These are phyloP conservation scores for Seriola dumerili DNA, from an alignment of 2,113 vertebrate genomes.

Conservation along the genomic window DNA sequence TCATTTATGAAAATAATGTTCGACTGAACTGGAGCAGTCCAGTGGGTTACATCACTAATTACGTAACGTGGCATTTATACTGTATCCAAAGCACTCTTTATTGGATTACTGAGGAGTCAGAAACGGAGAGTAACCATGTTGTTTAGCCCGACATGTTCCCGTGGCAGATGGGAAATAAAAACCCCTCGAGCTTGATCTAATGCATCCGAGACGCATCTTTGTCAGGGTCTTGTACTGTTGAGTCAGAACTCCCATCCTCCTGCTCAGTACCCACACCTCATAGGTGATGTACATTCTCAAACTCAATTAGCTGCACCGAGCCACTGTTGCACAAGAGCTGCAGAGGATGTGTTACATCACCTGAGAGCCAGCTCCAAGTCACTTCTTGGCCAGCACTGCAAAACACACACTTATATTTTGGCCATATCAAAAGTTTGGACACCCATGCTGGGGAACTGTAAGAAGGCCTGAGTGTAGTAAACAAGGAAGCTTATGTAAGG, in stretches of 20 bases:
- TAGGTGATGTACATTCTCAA: not conserved
- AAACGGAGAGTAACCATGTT: not conserved
- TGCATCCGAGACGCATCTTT: not conserved
- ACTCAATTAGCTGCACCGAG: not conserved
- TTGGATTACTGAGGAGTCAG: not conserved
- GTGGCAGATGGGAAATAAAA: not conserved
- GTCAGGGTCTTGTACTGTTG: not conserved
- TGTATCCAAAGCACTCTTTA: not conserved
- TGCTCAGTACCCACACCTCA: not conserved
- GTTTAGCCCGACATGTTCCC: not conserved
- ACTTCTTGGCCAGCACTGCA: conserved; percentile 23
- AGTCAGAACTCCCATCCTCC: not conserved
- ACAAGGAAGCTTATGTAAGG: conserved; percentile 38
- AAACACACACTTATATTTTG: conserved; percentile 30
- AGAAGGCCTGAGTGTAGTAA: conserved; percentile 27
- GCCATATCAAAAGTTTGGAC: conserved; percentile 33
- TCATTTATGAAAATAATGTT: conserved; percentile 28
- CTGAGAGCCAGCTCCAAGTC: conserved; percentile 23
- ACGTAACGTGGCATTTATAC: conserved; percentile 4
- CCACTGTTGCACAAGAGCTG: not conserved
- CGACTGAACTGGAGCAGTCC: not conserved
- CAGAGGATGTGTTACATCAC: not conserved
- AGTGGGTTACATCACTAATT: conserved; percentile 36
- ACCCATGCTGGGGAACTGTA: not conserved
- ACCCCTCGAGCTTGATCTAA: not conserved